Evolutionary conservation across 2,113 vertebrate genomes (phyloP).

Genomic region (Egretta garzetta): DNA sequence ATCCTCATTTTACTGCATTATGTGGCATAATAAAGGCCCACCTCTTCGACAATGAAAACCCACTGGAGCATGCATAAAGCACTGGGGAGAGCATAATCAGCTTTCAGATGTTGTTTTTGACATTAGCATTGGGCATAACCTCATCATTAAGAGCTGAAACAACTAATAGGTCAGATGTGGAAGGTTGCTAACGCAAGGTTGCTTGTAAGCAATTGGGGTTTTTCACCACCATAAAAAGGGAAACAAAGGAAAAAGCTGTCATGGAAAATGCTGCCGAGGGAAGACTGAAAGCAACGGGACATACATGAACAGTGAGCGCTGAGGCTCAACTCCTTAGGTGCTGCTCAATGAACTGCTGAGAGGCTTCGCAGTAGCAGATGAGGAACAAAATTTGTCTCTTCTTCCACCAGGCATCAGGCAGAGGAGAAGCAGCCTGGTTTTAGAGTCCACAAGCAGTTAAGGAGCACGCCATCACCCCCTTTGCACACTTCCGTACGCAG

Average conservation of each 20-base stretch:
- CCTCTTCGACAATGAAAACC: constrained; percentile 46
- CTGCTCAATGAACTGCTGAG: background rate
- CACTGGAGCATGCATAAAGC: constrained; percentile 38
- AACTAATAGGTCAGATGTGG: background rate
- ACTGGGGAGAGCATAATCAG: background rate
- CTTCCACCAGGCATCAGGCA: background rate
- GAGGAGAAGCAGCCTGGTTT: background rate
- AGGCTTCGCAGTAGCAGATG: background rate
- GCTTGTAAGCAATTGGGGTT: background rate
- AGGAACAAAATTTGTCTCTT: background rate
- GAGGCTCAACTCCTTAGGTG: background rate
- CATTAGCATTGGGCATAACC: background rate
- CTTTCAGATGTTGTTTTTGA: constrained; percentile 30
- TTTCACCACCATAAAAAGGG: background rate
- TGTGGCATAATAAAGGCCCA: constrained; percentile 18
- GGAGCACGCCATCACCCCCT: background rate
- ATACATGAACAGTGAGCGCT: accelerated
- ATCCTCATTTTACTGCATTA: constrained; percentile 52
- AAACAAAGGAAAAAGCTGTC: background rate
- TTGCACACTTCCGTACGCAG: background rate
- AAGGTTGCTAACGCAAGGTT: background rate
- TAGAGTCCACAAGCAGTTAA: background rate
- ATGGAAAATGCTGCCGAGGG: background rate
- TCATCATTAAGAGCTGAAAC: constrained; percentile 7
- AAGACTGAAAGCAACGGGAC: background rate